Base-by-base conservation (phyloP, 2,113 vertebrate species). In the Oncorhynchus nerka region DNA sequence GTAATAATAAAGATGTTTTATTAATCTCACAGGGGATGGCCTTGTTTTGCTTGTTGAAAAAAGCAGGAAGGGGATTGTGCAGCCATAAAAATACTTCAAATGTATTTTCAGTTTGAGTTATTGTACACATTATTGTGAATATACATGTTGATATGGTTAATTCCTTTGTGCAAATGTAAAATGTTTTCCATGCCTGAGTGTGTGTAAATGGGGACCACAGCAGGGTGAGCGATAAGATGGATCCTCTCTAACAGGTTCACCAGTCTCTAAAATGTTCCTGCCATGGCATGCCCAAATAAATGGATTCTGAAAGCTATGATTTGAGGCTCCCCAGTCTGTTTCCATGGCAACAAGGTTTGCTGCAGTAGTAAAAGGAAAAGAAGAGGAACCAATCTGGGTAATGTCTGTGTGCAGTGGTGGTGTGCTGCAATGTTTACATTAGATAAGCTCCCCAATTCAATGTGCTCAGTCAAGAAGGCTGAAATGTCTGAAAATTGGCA, bases 301-400 rank as follows among this genome's bases (percentile, higher is more conserved):
- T 84, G 79, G 74, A 84, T 81, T 83, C 79, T 74, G 65, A 76
- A 81, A 26, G 13, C 32, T 76, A 66, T 45, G 34, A 82, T 61
- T 85, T 86, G 68, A 79, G 84, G 61, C 73, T 67, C 51, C 49
- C 15, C 49, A 73, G 64, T 39, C 78, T 84, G 89, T 93, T 91
- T 88, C 89, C 84, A 88, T 90, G 88, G 88, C 79, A 91, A 89
- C 90, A 82, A 66, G 75, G 81, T 87, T 81, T 80, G 81, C 85
- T 81, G 77, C 84, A 75, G 73, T n/a, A 79, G 75, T 72, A 55
- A 73, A 28, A 57, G 65, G 8, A 55, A 19, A 55, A 32, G n/a
- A 57, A 59, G 39, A 48, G 66, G 16, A 11, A 73, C 13, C 26
- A 39, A 55, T 61, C 4, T 57, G 70, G 61, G 64, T 55, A 24